Evolutionary conservation across 2,797 vertebrate species (phyloP), one percentile per base, ranked within the genome.

Genomic region (Pseudochirops corinnae): DNA sequence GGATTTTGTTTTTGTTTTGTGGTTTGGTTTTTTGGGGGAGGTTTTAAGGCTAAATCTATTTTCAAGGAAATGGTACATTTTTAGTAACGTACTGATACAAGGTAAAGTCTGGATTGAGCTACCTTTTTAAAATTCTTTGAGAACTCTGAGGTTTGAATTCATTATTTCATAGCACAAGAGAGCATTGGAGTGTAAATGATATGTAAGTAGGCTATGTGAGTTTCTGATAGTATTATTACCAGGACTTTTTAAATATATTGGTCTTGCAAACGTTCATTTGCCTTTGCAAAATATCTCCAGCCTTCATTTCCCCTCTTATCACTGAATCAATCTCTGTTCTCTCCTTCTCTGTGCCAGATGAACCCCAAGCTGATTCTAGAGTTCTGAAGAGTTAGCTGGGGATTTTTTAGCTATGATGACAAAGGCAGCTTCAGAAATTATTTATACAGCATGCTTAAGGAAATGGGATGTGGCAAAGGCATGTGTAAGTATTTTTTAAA

Each of bases 401-500:
- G 94, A 98, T 96, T 97, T 96, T 96, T 95, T 58, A 96, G 96
- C 93, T 95, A 33, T 3, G 93, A 96, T 90, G 96, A 97, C 95
- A 97, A 97, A 97, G 94, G 39, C 87, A 94, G 87, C 94, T 97
- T 97, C 92, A 62, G 94, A 96, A 97, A 97, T 97, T 97, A 97
- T 52, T 50, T 90, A 97, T 96, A 95, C 93, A 97, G 95, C 92
- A 50, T 93, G 24, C 56, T 92, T 91, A 92, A 53, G 96, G 87
- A 96, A 91, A 95, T 95, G 95, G 56, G 94, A 90, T 95, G 87
- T 93, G 90, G 94, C 92, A 74, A 96, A 58, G 92, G 96, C 94
- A 96, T 95, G 95, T 97, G 90, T 96, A 94, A 94, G 62, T 93
- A 90, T 93, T 94, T 94, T 96, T 93, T 95, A 98, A 87, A 96